phyloP scores from a whole-genome alignment of 1,140 invertebrate species.

The Drosophila subobscura region DNA sequence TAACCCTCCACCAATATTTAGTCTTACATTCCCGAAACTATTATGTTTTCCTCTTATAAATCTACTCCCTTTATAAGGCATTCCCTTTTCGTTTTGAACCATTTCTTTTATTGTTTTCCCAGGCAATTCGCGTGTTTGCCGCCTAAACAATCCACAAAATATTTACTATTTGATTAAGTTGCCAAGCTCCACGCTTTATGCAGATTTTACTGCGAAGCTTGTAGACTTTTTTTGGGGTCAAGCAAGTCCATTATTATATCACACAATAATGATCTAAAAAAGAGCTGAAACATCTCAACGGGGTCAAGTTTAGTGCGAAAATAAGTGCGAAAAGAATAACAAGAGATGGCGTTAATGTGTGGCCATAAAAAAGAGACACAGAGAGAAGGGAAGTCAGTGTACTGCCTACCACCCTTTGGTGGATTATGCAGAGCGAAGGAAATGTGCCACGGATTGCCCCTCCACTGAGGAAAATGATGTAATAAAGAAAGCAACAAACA shows the following conservation, averaged over 20 bases:
- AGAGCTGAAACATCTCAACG: conserved; percentile 17
- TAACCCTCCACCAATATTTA: no score
- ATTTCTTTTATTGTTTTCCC: conserved; percentile 27
- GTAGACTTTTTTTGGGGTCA: conserved; percentile 46
- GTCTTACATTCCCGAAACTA: no score
- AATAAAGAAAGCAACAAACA: conserved; percentile 57
- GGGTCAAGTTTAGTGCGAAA: conserved; percentile 67
- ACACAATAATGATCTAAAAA: conserved; percentile 45
- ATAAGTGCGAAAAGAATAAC: conserved; percentile 15
- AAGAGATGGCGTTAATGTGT: conserved; percentile 48
- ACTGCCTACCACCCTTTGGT: neutral
- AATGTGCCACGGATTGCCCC: neutral
- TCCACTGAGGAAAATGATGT: conserved; percentile 56
- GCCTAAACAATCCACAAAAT: conserved; percentile 36
- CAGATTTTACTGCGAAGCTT: conserved; percentile 17
- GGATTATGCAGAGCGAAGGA: neutral
- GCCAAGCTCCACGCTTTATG: conserved; percentile 37
- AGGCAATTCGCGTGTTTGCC: conserved; percentile 46
- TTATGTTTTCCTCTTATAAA: no score
- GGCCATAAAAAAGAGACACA: conserved; percentile 50
- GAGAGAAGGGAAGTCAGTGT: conserved; percentile 31
- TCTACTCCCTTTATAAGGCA: conserved; percentile 1
- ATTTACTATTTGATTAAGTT: conserved; percentile 53
- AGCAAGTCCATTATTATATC: conserved; percentile 29
- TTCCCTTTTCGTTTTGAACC: neutral